These are phyloP conservation scores for Dromiciops gliroides DNA, from an alignment of 2,113 vertebrate genomes.

Conservation along the genomic window DNA sequence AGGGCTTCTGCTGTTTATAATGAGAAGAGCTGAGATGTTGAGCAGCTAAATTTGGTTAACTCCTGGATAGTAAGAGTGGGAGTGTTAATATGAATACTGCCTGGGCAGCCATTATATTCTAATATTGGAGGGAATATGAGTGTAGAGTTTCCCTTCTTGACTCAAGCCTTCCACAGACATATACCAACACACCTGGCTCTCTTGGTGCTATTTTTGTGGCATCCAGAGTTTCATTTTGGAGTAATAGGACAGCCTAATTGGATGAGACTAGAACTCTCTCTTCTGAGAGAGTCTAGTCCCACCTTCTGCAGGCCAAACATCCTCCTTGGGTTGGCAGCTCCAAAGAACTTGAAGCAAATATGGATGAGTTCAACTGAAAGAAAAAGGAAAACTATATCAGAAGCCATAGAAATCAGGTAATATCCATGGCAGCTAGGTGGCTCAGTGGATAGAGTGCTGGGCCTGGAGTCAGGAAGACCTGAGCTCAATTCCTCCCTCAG, in stretches of 20 bases:
- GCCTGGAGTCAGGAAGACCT: background rate
- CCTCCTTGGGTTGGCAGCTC: background rate
- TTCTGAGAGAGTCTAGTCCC: no score
- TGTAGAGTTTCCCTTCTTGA: background rate
- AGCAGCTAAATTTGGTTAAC: background rate
- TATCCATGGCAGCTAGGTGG: background rate
- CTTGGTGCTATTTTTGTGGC: background rate
- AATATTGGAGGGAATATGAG: background rate
- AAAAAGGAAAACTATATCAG: background rate
- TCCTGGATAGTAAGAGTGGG: background rate
- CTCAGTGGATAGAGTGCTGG: background rate
- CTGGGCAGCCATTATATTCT: background rate
- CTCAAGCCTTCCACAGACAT: background rate
- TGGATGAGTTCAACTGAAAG: background rate
- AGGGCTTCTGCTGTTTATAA: background rate
- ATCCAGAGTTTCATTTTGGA: background rate
- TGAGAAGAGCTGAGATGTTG: background rate
- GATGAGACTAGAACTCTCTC: background rate
- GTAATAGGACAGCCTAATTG: conserved; percentile 4
- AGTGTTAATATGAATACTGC: background rate
- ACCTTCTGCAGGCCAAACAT: background rate
- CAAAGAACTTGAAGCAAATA: background rate
- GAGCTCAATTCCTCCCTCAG: background rate
- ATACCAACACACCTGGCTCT: no score
- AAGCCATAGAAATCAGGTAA: background rate